Conservation (phyloP, 2,888 invertebrate genomes). For the Achlya flavicornis region DNA sequence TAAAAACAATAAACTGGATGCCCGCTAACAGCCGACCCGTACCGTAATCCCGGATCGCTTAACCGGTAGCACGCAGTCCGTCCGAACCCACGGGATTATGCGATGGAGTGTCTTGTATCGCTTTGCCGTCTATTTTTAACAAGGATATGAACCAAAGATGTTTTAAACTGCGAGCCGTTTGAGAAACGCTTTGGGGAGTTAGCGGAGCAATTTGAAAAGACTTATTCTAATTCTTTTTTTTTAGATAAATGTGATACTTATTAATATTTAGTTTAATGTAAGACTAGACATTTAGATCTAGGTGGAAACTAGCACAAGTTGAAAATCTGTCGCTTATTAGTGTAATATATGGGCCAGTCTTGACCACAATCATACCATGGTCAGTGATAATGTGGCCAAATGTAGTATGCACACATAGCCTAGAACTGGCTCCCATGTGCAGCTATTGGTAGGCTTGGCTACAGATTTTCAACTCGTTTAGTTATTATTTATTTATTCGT, state of each 20-base stretch:
- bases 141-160: conserved; percentile 14
- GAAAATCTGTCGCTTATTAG: no score
- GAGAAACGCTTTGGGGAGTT: conserved; percentile 7
- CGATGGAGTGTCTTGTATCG: conserved; percentile 15
- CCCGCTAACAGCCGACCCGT: conserved; percentile 7
- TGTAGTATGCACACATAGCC: no score
- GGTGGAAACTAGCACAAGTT: no score
- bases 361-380: no score
- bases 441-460: no score
- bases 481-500: no score
- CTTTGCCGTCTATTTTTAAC: conserved; percentile 16
- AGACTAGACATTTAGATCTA: no score
- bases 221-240: not conserved
- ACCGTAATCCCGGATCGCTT: conserved; percentile 19
- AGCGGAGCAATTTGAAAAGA: not conserved
- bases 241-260: not conserved
- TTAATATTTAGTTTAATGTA: not conserved
- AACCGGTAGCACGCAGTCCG: conserved; percentile 18
- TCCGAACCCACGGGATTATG: conserved; percentile 14
- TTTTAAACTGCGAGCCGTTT: conserved; percentile 3
- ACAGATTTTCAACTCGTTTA: no score
- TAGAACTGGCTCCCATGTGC: no score
- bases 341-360: no score
- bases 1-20: not conserved
- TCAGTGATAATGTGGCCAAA: no score